phyloP scores from a whole-genome alignment of 2,888 invertebrate species.

The Sinotaia quadrata region DNA sequence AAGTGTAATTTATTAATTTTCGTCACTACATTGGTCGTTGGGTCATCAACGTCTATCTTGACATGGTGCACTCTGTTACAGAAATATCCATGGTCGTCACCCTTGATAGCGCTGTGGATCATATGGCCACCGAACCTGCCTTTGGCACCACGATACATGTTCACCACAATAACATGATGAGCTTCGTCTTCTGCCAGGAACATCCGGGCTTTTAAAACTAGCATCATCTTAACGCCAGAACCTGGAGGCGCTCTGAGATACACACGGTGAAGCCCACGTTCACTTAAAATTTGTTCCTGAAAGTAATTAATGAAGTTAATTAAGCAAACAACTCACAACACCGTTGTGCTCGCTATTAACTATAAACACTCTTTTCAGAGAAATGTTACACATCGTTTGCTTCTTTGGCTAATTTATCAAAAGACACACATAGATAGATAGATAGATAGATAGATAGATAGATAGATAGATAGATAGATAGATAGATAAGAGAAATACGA shows the following conservation, averaged over 20 bases:
- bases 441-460: constrained; percentile 1
- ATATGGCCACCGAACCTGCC: constrained; percentile 31
- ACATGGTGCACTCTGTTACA: no score
- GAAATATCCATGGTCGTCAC: no score
- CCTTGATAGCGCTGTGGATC: no score
- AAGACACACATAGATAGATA: background rate
- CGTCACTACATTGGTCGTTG: no score
- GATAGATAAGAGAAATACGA: background rate
- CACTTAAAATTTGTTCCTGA: no score
- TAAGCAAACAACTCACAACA: no score
- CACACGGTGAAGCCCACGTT: no score
- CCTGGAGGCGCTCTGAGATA: constrained; percentile 37
- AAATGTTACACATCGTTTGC: background rate
- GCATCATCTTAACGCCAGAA: constrained; percentile 33
- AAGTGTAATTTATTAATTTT: no score
- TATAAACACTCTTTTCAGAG: background rate
- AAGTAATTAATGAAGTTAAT: no score
- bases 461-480: background rate
- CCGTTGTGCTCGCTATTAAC: background rate
- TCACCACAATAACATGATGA: constrained; percentile 23
- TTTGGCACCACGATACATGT: constrained; percentile 36
- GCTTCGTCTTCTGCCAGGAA: background rate
- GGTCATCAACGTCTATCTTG: no score
- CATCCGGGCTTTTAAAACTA: constrained; percentile 29
- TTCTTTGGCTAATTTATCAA: no score